These are phyloP conservation scores for Sturnus vulgaris DNA, from an alignment of 2,113 vertebrate genomes.

Conservation along the genomic window DNA sequence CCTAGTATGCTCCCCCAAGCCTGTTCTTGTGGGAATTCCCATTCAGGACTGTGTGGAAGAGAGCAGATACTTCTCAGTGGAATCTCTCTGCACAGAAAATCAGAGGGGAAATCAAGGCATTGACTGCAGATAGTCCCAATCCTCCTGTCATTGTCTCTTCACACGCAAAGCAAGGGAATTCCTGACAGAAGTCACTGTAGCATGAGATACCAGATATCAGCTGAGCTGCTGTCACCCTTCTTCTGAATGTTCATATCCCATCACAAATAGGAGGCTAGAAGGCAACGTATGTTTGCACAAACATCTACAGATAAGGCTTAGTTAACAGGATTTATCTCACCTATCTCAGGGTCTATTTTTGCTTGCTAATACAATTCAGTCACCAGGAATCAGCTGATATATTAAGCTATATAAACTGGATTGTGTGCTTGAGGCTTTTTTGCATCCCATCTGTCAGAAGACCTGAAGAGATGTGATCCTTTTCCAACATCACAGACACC, in stretches of 20 bases:
- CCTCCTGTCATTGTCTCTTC: neutral
- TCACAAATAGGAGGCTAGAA: neutral
- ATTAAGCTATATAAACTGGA: neutral
- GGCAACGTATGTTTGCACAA: neutral
- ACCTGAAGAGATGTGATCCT: neutral
- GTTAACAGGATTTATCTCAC: neutral
- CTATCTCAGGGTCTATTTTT: neutral
- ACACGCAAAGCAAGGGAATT: constrained; percentile 2
- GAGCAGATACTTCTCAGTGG: neutral
- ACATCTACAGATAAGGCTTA: neutral
- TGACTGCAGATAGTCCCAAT: neutral
- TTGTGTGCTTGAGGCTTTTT: neutral
- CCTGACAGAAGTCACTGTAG: constrained; percentile 28
- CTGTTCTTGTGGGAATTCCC: neutral
- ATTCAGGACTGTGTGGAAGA: neutral
- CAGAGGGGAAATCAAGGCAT: constrained; percentile 17
- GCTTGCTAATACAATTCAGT: neutral
- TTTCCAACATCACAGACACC: neutral
- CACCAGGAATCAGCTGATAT: neutral
- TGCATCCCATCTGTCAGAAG: neutral
- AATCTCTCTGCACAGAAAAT: neutral
- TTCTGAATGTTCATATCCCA: neutral
- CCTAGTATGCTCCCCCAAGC: neutral
- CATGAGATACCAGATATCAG: neutral
- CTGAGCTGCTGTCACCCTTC: neutral